Base-by-base conservation (phyloP, 2,113 vertebrate genomes). In the Nestor notabilis region DNA sequence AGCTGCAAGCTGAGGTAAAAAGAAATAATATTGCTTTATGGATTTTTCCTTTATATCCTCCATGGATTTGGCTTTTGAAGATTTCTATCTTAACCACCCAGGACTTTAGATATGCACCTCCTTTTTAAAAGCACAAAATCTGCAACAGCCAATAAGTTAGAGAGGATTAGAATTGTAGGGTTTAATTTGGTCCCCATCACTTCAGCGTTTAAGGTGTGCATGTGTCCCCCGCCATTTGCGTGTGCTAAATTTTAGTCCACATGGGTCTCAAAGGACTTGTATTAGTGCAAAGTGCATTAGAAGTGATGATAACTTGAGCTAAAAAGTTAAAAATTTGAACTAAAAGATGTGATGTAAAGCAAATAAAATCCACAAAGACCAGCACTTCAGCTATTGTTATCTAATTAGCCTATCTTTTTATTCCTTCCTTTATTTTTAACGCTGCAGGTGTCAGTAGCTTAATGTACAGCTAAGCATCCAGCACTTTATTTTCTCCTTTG, bases 401-500 rank as follows among this genome's bases (percentile, higher is more conserved):
- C 33, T 81, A 96, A 92, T 96, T 96, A 94, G 53, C 31, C 29
- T 17, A 49, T 79, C 33, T 66, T 95, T 95, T 88, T 87, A 78
- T 82, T 76, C 61, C 28, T 92, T 52, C 49, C 12, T 25, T 82
- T 74, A 37, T 77, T 96, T 96, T 95, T 74, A 61, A n/a, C 6
- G 2, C 72, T 72, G 69, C 1, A 0, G 83, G 49, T 96, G 72
- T 70, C 20, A 52, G 29, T 70, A 89, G 58, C 47, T 95, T 87
- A 93, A 94, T 94, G 68, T 95, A 64, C 41, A 97, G 69, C 89
- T 90, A 80, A 97, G 90, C 39, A 94, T 83, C 47, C 33, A 94
- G 19, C 43, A 58, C 56, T 93, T 94, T 87, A 81, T 96, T 94
- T 94, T 90, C 92, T 96, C 44, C 66, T 96, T 97, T 97, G 79